phyloP scores from a whole-genome alignment of 2,797 vertebrate genomes.

The Remorina albescens region DNA sequence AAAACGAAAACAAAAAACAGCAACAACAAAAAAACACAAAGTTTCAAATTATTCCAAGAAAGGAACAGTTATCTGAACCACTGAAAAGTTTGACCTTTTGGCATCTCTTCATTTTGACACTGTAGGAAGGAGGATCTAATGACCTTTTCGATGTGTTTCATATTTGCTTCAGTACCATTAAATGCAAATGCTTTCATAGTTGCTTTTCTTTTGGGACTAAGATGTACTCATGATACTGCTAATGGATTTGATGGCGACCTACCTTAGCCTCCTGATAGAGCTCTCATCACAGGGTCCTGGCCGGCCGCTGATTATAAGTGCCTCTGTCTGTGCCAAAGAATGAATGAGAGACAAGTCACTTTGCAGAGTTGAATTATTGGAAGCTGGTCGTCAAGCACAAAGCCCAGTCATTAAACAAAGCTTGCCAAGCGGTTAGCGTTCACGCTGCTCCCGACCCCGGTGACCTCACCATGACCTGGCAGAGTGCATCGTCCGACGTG shows the following conservation, averaged over 20 bases:
- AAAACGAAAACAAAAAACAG: too few species aligned
- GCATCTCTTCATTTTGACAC: not conserved
- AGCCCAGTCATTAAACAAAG: conserved; percentile 31
- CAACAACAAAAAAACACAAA: too few species aligned
- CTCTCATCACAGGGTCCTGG: conserved; percentile 59
- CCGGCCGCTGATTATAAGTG: conserved; percentile 64
- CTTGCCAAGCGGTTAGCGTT: conserved; percentile 46
- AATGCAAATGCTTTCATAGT: conserved; percentile 52
- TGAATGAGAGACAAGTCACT: conserved; percentile 63
- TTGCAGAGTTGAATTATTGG: conserved; percentile 58
- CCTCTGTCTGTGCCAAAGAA: conserved; percentile 55
- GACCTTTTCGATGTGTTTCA: not conserved
- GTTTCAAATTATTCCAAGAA: conserved; percentile 3
- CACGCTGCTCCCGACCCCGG: conserved; percentile 34
- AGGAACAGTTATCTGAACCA: conserved; percentile 11
- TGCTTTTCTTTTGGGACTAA: conserved; percentile 47
- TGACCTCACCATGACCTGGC: conserved; percentile 67
- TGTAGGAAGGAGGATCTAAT: not conserved
- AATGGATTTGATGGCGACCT: conserved; percentile 60
- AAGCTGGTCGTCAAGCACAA: conserved; percentile 37
- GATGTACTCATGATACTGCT: conserved; percentile 58
- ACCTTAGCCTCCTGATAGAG: conserved; percentile 51
- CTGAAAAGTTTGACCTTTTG: conserved; percentile 5
- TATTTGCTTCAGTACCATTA: conserved; percentile 28
- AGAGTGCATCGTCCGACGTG: conserved; percentile 41